phyloP scores from a whole-genome alignment of 2,888 invertebrate genomes.

The Phorcus lineatus region DNA sequence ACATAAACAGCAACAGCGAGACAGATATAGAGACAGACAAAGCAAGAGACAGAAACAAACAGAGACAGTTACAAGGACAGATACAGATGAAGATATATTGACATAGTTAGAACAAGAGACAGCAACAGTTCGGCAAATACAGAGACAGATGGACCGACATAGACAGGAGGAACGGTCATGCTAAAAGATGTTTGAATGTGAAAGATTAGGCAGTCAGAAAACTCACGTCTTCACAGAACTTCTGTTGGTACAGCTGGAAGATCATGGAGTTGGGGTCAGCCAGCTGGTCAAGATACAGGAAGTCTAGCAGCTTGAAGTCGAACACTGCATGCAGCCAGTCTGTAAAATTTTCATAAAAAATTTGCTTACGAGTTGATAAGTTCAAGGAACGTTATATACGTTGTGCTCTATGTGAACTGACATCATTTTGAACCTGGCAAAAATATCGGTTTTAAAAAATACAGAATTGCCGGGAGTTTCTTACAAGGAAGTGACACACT shows the following conservation, averaged over 20 bases:
- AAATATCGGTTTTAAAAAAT: no score
- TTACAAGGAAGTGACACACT: no score
- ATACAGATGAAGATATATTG: neutral
- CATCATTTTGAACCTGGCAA: no score
- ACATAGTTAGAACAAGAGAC: neutral
- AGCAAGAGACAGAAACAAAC: no score
- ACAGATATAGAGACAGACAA: neutral
- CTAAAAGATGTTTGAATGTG: no score
- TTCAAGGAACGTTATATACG: no score
- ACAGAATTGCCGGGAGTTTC: no score
- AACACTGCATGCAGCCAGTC: slow-evolving; percentile 8
- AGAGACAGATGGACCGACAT: neutral
- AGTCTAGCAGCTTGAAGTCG: slow-evolving; percentile 34
- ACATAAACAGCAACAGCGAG: no score
- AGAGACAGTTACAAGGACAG: neutral
- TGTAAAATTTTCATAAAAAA: no score
- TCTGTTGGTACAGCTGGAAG: slow-evolving; percentile 10
- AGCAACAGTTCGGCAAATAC: neutral
- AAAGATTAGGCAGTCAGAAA: no score
- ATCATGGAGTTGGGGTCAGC: slow-evolving; percentile 29
- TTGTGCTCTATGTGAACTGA: no score
- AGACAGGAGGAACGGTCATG: neutral
- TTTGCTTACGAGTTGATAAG: no score
- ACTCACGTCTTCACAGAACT: slow-evolving; percentile 27
- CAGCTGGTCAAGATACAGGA: slow-evolving; percentile 32